Conservation (phyloP, 2,113 vertebrate species). For the Sceloporus tristichus region DNA sequence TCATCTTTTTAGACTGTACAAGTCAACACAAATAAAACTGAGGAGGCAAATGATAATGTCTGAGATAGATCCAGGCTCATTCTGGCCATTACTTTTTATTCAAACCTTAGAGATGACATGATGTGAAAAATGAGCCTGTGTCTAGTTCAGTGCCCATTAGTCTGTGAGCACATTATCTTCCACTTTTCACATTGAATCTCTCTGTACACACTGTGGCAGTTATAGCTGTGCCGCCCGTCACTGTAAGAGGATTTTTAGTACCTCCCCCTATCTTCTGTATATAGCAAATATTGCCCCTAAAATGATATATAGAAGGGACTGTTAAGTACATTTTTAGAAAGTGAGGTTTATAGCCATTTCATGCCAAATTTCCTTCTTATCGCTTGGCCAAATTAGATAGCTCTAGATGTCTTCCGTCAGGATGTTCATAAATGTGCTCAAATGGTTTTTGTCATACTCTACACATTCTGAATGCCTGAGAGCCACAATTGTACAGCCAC, state of each 20-base stretch:
- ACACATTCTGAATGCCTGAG: neutral
- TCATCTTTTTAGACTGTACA: slow-evolving; percentile 95
- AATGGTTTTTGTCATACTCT: neutral
- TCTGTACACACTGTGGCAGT: slow-evolving; percentile 85
- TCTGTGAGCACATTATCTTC: slow-evolving; percentile 97
- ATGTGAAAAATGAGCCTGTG: slow-evolving; percentile 99
- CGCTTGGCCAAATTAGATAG: neutral
- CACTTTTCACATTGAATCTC: slow-evolving; percentile 93
- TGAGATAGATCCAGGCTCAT: slow-evolving; percentile 93
- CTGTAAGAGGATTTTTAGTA: slow-evolving; percentile 82
- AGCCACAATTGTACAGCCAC: neutral
- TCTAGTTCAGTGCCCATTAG: slow-evolving; percentile 99
- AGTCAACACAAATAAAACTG: slow-evolving; percentile 99
- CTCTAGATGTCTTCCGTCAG: neutral
- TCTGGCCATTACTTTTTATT: slow-evolving; percentile 96
- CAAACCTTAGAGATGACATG: slow-evolving; percentile 98
- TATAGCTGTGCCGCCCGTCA: slow-evolving; percentile 84
- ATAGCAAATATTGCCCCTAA: slow-evolving; percentile 72
- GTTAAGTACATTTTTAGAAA: slow-evolving; percentile 66
- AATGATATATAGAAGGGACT: slow-evolving; percentile 76
- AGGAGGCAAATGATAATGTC: slow-evolving; percentile 94
- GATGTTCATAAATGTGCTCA: neutral
- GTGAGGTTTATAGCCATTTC: slow-evolving; percentile 24
- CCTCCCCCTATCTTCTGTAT: slow-evolving; percentile 77
- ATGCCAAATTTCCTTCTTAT: neutral